Base-by-base conservation (phyloP, 2,888 invertebrate genomes). In the Ctena decussata region DNA sequence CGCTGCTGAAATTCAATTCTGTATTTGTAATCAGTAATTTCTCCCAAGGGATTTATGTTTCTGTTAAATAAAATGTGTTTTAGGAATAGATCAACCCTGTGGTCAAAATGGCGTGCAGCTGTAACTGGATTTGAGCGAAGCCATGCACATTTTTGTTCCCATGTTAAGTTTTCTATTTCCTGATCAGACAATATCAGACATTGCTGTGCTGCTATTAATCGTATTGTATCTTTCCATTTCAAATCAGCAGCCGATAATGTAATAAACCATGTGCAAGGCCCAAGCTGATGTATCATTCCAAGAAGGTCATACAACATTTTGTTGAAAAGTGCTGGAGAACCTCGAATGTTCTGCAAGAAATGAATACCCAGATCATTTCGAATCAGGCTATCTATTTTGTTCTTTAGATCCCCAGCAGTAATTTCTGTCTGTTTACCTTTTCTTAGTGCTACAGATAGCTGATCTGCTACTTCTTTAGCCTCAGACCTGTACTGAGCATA, bases 281-380 rank as follows among this genome's bases (percentile, higher is more conserved):
- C 92, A 32, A 92, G 80, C 70, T 92, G 92, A 18, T 91, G 71
- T 12, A 93, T 89, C 90, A 91, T 90, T 49, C 91, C 91, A 32
- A 91, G 83, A 11, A 92, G 49, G 32, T 91, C 89, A 41, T 85
- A 85, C 27, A 86, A 78, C 8, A 84, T 65, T 75, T 82, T 86
- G 41, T 87, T 77, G 82, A 89, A 91, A 81, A 87, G 90, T 32
- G 88, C 82, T 27, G 90, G 92, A 24, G 89, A 84, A 15, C 80
- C 83, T 65, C 85, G 65, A 21, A 90, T 80, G 60, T 85, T 90
- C 71, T 86, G 84, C 41, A 86, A 69, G 53, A 90, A 88, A 65
- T 86, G 83, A 32, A 83, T 76, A 39, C 84, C 88, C 1, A 82
- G 49, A 75, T 87, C 82, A 72, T 73, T 80, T 49, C 76, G 71